Conservation (phyloP, 1,140 invertebrate species). For the Myzus persicae region DNA sequence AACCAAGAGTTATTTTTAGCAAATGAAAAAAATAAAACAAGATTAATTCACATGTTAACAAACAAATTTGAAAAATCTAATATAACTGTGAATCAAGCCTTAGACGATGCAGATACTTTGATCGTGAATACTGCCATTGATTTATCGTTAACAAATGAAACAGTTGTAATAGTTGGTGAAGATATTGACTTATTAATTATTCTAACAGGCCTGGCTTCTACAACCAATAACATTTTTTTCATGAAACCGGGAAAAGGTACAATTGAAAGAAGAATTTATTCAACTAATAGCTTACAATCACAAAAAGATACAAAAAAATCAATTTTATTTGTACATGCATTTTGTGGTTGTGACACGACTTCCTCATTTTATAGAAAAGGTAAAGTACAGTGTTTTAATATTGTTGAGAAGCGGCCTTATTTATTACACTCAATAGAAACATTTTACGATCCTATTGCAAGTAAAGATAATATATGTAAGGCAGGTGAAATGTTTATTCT, state of each 20-base stretch:
- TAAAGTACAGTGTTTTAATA: no score
- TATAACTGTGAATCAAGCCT: neutral
- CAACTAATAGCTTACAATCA: neutral
- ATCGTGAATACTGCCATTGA: conserved; percentile 9
- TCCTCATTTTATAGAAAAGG: no score
- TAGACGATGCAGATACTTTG: neutral
- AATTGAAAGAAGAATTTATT: conserved; percentile 36
- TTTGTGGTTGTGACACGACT: no score
- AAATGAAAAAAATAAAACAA: conserved; percentile 31
- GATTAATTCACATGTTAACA: neutral
- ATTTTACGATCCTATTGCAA: neutral
- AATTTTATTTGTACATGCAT: neutral
- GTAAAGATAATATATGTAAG: neutral
- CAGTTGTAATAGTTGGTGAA: conserved; percentile 16
- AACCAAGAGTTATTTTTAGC: conserved; percentile 12
- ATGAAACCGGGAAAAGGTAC: conserved; percentile 29
- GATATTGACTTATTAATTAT: conserved; percentile 45
- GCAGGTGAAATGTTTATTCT: neutral
- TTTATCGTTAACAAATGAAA: neutral
- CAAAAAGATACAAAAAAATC: neutral
- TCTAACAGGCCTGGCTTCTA: neutral
- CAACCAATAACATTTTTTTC: conserved; percentile 24
- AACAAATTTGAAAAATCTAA: neutral
- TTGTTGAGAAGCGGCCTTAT: neutral
- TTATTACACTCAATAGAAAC: neutral